These are phyloP conservation scores for Scaptomyza caliginosa DNA, from an alignment of 2,888 invertebrate genomes.

Conservation along the genomic window DNA sequence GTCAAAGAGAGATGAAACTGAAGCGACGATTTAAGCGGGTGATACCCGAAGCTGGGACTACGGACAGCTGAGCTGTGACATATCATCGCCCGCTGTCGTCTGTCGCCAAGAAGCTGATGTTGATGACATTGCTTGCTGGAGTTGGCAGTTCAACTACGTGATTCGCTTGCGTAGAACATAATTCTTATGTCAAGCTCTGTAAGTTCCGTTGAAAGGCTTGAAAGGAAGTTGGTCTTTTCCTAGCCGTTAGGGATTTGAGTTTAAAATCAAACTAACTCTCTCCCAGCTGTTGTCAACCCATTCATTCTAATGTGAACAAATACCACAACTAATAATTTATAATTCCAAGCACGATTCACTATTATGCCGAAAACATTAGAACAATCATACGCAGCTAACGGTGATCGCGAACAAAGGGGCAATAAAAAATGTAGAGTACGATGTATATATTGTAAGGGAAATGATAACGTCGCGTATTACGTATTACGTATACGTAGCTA, in stretches of 20 bases:
- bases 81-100: slow-evolving; percentile 31
- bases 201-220: slow-evolving; percentile 59
- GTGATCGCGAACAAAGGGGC: slow-evolving; percentile 51
- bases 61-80: slow-evolving; percentile 44
- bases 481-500: slow-evolving; percentile 53
- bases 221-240: background rate
- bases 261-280: background rate
- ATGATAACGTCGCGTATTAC: slow-evolving; percentile 51
- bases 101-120: slow-evolving; percentile 27
- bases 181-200: slow-evolving; percentile 34
- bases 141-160: slow-evolving; percentile 70
- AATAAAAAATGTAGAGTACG: slow-evolving; percentile 66
- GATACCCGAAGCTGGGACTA: slow-evolving; percentile 45
- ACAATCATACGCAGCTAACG: slow-evolving; percentile 56
- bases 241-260: slow-evolving; percentile 37
- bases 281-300: background rate
- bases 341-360: slow-evolving; percentile 67
- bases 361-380: slow-evolving; percentile 64
- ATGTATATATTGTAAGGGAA: slow-evolving; percentile 42
- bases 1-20: slow-evolving; percentile 74
- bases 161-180: slow-evolving; percentile 59
- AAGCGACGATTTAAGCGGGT: slow-evolving; percentile 71
- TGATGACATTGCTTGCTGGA: slow-evolving; percentile 50
- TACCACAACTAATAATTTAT: background rate
- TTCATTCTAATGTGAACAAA: background rate